phyloP scores from a whole-genome alignment of 2,888 invertebrate species.

The Nephrotoma appendiculata region DNA sequence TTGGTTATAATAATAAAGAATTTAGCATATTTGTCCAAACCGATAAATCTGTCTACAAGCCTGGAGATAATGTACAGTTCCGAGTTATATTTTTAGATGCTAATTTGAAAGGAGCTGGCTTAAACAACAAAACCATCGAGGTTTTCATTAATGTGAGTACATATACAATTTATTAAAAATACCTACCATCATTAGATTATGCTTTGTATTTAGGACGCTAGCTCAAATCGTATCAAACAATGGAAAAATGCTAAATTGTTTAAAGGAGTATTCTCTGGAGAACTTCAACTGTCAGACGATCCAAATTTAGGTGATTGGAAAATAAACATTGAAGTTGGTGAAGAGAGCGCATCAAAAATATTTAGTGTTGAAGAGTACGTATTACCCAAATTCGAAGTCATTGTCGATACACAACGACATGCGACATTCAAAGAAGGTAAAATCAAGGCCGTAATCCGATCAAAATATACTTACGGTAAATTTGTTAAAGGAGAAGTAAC shows the following conservation, averaged over 20 bases:
- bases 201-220: constrained; percentile 44
- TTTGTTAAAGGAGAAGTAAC: constrained; percentile 77
- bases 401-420: constrained; percentile 67
- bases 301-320: constrained; percentile 84
- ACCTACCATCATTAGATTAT: background rate
- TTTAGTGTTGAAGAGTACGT: constrained; percentile 78
- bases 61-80: constrained; percentile 68
- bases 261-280: constrained; percentile 61
- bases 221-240: constrained; percentile 68
- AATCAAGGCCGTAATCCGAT: constrained; percentile 62
- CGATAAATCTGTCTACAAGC: constrained; percentile 84
- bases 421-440: constrained; percentile 66
- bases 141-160: background rate
- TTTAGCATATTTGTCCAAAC: constrained; percentile 85
- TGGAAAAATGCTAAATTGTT: constrained; percentile 52
- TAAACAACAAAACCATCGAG: constrained; percentile 30
- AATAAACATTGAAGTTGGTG: constrained; percentile 41
- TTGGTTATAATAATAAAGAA: constrained; percentile 63
- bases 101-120: constrained; percentile 37
- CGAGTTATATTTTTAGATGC: constrained; percentile 42
- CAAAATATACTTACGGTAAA: constrained; percentile 79
- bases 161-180: background rate
- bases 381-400: constrained; percentile 84
- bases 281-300: constrained; percentile 61
- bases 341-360: constrained; percentile 14